Evolutionary conservation across 1,140 invertebrate genomes (phyloP).

Genomic region (Drosophila sulfurigaster): DNA sequence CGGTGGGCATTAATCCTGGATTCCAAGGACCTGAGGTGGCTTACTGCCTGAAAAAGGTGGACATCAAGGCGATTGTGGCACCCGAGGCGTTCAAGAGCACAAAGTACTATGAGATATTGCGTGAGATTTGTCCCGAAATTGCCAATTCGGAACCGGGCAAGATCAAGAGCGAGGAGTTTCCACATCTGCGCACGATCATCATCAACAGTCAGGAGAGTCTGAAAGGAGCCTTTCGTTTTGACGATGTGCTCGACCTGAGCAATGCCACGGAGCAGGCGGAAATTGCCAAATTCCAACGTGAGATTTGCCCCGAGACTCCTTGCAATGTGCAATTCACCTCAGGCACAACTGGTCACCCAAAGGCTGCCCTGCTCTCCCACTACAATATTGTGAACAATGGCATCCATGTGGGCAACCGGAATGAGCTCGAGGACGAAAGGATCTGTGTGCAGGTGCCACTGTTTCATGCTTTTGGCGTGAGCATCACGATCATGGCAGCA

Average conservation of each 20-base stretch:
- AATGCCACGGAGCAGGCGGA: conserved; percentile 61
- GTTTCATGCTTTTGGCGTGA: conserved; percentile 96
- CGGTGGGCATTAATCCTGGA: conserved; percentile 94
- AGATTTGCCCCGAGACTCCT: conserved; percentile 87
- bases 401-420: conserved; percentile 88
- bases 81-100: conserved; percentile 88
- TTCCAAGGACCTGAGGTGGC: conserved; percentile 92
- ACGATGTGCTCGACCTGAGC: conserved; percentile 86
- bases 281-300: conserved; percentile 47
- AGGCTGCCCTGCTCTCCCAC: conserved; percentile 94
- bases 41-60: conserved; percentile 92
- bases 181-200: conserved; percentile 87
- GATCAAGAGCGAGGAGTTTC: conserved; percentile 83
- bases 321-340: conserved; percentile 96
- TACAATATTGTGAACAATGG: conserved; percentile 95
- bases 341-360: conserved; percentile 91
- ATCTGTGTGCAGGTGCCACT: conserved; percentile 94
- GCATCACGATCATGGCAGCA: conserved; percentile 88
- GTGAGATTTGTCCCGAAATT: conserved; percentile 86
- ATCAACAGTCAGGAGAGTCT: conserved; percentile 86
- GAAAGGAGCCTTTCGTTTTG: conserved; percentile 87
- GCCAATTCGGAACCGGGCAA: conserved; percentile 52
- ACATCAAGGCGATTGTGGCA: conserved; percentile 90
- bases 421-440: conserved; percentile 58
- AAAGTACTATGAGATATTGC: conserved; percentile 90